Evolutionary conservation across 2,888 invertebrate genomes (phyloP), one percentile per base, ranked within the genome.

Genomic region (Ophion ventricosus): DNA sequence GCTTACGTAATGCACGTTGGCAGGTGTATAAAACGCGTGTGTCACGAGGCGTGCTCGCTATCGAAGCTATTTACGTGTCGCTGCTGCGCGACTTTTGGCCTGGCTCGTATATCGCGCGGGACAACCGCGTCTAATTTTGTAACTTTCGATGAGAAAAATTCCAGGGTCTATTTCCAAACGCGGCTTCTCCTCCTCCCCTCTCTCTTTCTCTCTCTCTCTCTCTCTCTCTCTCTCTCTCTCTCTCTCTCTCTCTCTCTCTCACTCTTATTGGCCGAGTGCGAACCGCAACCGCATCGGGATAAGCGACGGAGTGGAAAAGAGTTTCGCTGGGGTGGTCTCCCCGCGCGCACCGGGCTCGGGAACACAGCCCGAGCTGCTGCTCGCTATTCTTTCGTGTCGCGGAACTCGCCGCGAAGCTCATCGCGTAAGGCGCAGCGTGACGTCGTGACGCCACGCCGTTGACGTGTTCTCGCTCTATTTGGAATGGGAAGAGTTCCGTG

Each of bases 21-120:
- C 84, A 81, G 81, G 81, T 81, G 84, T 84, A 59, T 49, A 81
- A 56, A 73, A 67, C 77, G 69, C 80, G 76, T 61, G 56, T 83
- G 83, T 83, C 83, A 83, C 83, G 83, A 83, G 83, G 76, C 76
- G 57, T 63, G 29, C 66, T 66, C 20, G 75, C 75, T 59, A 80
- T 80, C 70, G 76, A 57, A 75, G 78, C 84, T 84, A 84, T 84
- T 84, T 84, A 80, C 78, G 84, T 84, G 77, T 67, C 59, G 76
- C 63, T 61, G 66, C 25, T 79, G 75, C 70, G 70, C 74, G 70
- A 78, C 54, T 80, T 79, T 79, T 79, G 29, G 70, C 70, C 56
- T 72, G 70, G 70, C 63, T 72, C 54, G 54, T 64, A 63, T 61
- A 29, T 23, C 67, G 40, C 54, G 17, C 56, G 67, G 59, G 57